Percentiles rank a stretch among this genome's conserved stretches.
These are phyloP conservation scores for Collichthys lucidus DNA, from an alignment of 2,113 vertebrate species.

Conservation along the genomic window DNA sequence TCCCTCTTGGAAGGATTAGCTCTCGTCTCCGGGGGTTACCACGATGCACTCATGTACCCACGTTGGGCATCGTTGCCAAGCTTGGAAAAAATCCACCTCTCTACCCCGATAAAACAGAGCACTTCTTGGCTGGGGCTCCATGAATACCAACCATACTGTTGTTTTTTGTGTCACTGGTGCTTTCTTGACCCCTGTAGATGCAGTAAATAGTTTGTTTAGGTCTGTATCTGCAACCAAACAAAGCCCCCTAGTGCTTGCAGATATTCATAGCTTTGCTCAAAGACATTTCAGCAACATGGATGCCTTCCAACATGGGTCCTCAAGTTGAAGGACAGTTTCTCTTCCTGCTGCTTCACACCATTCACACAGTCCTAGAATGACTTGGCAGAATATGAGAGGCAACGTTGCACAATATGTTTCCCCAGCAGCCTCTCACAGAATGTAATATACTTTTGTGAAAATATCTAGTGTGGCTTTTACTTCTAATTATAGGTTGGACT, in stretches of 20 bases:
- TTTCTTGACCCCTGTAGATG: constrained; percentile 3
- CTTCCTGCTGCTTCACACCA: constrained; percentile 25
- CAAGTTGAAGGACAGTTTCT: constrained; percentile 23
- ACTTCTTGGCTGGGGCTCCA: constrained; percentile 12
- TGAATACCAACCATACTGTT: constrained; percentile 35
- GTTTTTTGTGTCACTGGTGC: constrained; percentile 1
- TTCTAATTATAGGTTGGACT: constrained; percentile 53
- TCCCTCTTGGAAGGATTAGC: constrained; percentile 67
- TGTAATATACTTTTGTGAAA: constrained; percentile 37
- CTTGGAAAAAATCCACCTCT: constrained; percentile 56
- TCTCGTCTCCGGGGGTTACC: constrained; percentile 65
- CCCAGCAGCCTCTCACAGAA: constrained; percentile 35
- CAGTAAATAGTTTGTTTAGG: constrained; percentile 33
- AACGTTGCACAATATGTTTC: constrained; percentile 28
- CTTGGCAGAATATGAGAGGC: constrained; percentile 40
- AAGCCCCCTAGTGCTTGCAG: background rate
- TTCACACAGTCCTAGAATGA: constrained; percentile 28
- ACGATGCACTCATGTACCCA: constrained; percentile 41
- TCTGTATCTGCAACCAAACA: constrained; percentile 9
- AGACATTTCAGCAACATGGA: background rate
- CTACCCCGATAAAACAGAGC: constrained; percentile 16
- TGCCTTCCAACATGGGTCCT: background rate
- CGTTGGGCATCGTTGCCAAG: constrained; percentile 49
- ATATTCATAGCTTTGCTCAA: constrained; percentile 1
- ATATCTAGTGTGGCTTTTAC: constrained; percentile 51